Conservation (phyloP, 2,888 invertebrate genomes). For the Xestoiulus laeticollis region DNA sequence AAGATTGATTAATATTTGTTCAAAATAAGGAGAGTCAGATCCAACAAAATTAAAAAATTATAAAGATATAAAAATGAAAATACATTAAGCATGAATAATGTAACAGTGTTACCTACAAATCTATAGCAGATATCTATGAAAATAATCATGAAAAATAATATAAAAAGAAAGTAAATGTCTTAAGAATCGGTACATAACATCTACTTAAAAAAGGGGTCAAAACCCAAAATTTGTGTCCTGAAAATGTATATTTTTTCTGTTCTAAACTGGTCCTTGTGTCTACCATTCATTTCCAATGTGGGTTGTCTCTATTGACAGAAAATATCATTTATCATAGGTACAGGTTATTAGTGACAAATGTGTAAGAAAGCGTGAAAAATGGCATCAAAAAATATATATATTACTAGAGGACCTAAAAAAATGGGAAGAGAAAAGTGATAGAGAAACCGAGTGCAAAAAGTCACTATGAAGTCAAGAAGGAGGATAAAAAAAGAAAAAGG, state of each 20-base stretch:
- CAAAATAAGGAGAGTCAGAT: too few species aligned
- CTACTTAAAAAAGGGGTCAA: background rate
- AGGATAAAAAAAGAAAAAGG: background rate
- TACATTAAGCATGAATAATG: too few species aligned
- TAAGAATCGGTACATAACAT: too few species aligned
- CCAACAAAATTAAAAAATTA: too few species aligned
- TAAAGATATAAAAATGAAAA: too few species aligned
- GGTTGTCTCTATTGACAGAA: background rate
- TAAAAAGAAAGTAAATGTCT: too few species aligned
- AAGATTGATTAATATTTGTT: too few species aligned
- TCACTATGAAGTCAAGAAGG: too few species aligned
- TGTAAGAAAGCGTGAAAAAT: constrained; percentile 1
- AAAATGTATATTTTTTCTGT: background rate
- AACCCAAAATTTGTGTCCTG: background rate
- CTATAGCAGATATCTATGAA: too few species aligned
- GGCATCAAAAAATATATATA: background rate
- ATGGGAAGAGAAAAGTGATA: background rate
- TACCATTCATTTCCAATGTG: background rate
- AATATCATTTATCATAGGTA: constrained; percentile 1
- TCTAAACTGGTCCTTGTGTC: background rate
- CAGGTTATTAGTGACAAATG: background rate
- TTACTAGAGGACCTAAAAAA: background rate
- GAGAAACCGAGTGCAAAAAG: background rate
- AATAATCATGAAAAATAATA: too few species aligned
- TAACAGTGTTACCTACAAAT: too few species aligned